Conservation (phyloP, 2,797 vertebrate species). For the Calcarius lapponicus region DNA sequence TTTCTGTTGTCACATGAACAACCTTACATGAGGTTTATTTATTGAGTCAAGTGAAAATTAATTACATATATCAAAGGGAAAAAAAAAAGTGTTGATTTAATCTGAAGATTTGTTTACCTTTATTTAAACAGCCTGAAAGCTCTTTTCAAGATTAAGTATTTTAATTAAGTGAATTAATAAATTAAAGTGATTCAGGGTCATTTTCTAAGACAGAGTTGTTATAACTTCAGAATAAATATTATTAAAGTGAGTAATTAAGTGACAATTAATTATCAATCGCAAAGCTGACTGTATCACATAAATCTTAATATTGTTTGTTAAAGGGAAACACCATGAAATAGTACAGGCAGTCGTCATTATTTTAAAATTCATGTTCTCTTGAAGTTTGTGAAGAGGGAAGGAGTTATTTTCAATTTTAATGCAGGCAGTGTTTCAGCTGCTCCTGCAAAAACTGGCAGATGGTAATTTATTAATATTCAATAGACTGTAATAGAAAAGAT, state of each 20-base stretch:
- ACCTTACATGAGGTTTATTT: conserved; percentile 65
- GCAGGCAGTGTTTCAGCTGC: conserved; percentile 7
- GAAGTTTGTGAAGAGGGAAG: neutral
- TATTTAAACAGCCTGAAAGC: conserved; percentile 68
- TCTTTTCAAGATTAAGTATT: conserved; percentile 69
- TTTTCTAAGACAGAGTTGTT: conserved; percentile 64
- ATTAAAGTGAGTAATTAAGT: conserved; percentile 65
- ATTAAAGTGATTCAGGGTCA: conserved; percentile 66
- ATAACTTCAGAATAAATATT: conserved; percentile 69
- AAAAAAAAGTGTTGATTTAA: conserved; percentile 71
- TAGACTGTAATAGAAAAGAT: conserved; percentile 22
- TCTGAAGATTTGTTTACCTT: conserved; percentile 71
- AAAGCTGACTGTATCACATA: conserved; percentile 38
- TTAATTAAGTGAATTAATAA: conserved; percentile 74
- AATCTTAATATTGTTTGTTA: conserved; percentile 51
- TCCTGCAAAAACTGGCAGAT: neutral
- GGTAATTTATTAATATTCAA: conserved; percentile 50
- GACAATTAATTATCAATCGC: conserved; percentile 59
- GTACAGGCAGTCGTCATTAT: neutral
- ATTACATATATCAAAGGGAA: conserved; percentile 69
- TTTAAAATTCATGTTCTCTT: neutral
- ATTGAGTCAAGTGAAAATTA: conserved; percentile 65
- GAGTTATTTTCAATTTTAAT: conserved; percentile 30
- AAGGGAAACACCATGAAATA: conserved; percentile 23
- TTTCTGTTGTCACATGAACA: conserved; percentile 68